Percentiles rank a stretch among this genome's conserved stretches.
phyloP scores from a whole-genome alignment of 2,797 vertebrate species.

The Hypotaenidia okinawae region DNA sequence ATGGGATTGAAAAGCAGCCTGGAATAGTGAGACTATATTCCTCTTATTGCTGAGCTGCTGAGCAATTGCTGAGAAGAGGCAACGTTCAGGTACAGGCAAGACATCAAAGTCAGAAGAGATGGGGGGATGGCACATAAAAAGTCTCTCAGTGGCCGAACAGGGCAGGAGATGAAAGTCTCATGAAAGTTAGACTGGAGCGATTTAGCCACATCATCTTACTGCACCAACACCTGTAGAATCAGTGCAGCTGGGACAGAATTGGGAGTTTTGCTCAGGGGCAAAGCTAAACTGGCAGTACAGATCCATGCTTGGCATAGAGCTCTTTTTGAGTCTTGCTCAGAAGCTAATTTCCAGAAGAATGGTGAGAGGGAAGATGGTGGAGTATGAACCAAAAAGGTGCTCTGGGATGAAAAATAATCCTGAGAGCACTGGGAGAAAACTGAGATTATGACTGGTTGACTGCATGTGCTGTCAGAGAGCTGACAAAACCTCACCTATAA shows the following conservation, averaged over 20 bases:
- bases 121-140: background rate
- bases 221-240: background rate
- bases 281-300: background rate
- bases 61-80: background rate
- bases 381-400: background rate
- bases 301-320: background rate
- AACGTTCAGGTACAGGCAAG: background rate
- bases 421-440: background rate
- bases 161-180: background rate
- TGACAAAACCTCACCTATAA: background rate
- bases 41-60: background rate
- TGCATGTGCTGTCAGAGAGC: background rate
- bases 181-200: background rate
- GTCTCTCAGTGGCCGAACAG: background rate
- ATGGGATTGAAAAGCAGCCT: background rate
- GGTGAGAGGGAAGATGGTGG: background rate
- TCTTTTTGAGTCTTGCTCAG: background rate
- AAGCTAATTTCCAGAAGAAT: background rate
- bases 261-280: background rate
- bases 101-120: background rate
- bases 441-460: background rate
- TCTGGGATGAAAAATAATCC: background rate
- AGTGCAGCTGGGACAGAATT: background rate
- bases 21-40: background rate
- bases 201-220: background rate